Conservation (phyloP, 2,888 invertebrate species). For the Spicauda simplicius region DNA sequence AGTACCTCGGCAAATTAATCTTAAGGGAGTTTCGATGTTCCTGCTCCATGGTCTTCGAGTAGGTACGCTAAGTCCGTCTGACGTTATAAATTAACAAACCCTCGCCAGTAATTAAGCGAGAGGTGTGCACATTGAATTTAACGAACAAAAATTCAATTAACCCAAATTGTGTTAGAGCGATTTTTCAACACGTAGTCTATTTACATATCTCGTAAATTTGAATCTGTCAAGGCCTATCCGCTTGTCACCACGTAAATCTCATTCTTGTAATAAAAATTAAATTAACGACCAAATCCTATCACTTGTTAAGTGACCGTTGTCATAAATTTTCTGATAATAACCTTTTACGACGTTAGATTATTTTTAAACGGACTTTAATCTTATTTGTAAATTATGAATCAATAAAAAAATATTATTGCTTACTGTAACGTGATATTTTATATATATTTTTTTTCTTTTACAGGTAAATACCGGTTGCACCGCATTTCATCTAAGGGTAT, state of each 20-base stretch:
- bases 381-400: background rate
- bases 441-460: background rate
- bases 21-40: constrained; percentile 82
- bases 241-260: constrained; percentile 47
- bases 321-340: background rate
- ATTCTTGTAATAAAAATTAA: constrained; percentile 44
- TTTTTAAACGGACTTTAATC: constrained; percentile 13
- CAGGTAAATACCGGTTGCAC: constrained; percentile 29
- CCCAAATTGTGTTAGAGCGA: constrained; percentile 70
- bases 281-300: constrained; percentile 51
- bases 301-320: constrained; percentile 22
- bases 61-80: constrained; percentile 65
- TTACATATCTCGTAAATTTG: constrained; percentile 66
- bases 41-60: constrained; percentile 68
- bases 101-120: constrained; percentile 76
- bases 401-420: background rate
- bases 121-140: constrained; percentile 77
- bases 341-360: background rate
- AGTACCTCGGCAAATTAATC: constrained; percentile 81
- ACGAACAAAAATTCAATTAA: constrained; percentile 80
- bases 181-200: constrained; percentile 66
- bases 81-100: constrained; percentile 82
- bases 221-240: constrained; percentile 55
- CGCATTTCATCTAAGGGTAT: background rate
- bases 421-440: too few species aligned